These are phyloP conservation scores for Andricus quercusramuli DNA, from an alignment of 2,888 invertebrate species.

Conservation along the genomic window DNA sequence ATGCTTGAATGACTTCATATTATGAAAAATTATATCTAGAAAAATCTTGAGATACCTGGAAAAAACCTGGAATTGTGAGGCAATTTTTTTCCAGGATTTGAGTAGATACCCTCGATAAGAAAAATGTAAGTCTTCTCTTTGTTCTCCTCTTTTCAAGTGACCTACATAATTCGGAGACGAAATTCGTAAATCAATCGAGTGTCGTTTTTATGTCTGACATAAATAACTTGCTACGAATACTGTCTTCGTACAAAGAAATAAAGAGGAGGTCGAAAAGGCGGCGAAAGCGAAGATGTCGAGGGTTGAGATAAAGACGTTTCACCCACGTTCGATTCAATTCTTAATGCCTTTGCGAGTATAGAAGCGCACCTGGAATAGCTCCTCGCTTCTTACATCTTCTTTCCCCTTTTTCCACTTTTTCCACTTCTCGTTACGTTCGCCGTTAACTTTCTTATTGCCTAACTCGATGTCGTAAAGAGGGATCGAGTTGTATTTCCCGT, in stretches of 20 bases:
- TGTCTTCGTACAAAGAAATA: constrained; percentile 52
- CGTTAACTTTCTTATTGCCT: constrained; percentile 75
- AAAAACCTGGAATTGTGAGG: too few relatives aligned
- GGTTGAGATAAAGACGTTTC: constrained; percentile 52
- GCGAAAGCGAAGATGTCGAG: constrained; percentile 50
- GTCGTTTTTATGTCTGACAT: constrained; percentile 60
- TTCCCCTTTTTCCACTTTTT: constrained; percentile 50
- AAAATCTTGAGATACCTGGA: too few relatives aligned
- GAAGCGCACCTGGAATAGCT: constrained; percentile 61
- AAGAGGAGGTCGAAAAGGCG: constrained; percentile 60
- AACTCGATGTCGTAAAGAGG: constrained; percentile 72
- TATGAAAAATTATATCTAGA: too few relatives aligned
- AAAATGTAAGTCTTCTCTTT: not conserved
- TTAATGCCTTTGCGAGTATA: constrained; percentile 67
- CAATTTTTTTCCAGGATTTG: too few relatives aligned
- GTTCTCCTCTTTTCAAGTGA: not conserved
- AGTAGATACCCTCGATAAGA: not conserved
- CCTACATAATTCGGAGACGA: constrained; percentile 43
- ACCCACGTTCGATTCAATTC: constrained; percentile 68
- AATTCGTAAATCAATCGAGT: constrained; percentile 54
- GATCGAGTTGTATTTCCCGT: constrained; percentile 65
- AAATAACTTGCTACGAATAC: constrained; percentile 66
- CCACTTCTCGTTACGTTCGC: constrained; percentile 43
- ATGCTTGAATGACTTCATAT: too few relatives aligned
- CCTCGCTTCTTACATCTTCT: constrained; percentile 47